phyloP scores from a whole-genome alignment of 2,113 vertebrate species.

The Maylandia zebra region DNA sequence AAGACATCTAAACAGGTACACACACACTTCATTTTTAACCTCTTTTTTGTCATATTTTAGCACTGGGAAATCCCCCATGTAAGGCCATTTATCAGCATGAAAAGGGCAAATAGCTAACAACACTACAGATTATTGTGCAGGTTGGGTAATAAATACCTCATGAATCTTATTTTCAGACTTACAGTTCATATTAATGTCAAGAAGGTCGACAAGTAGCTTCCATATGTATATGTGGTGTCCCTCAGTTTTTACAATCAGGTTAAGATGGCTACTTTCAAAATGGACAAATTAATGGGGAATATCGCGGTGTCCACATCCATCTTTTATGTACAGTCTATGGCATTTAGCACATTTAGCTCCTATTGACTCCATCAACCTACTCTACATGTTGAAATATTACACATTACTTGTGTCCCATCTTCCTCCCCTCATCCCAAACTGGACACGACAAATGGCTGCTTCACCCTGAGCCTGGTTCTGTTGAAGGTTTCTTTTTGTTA shows the following conservation, averaged over 20 bases:
- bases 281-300: background rate
- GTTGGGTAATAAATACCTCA: background rate
- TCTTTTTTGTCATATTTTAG: background rate
- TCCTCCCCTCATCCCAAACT: background rate
- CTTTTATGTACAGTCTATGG: background rate
- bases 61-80: no score
- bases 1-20: background rate
- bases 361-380: background rate
- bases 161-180: background rate
- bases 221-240: background rate
- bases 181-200: background rate
- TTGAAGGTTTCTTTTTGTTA: background rate
- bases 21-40: background rate
- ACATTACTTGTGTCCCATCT: background rate
- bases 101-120: background rate
- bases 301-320: accelerated
- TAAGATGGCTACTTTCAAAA: background rate
- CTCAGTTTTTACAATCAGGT: background rate
- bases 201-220: background rate
- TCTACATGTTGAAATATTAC: background rate
- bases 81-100: background rate
- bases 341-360: background rate
- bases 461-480: background rate
- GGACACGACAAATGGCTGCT: background rate
- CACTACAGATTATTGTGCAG: background rate